Evolutionary conservation across 1,140 invertebrate species (phyloP), one percentile per base, ranked within the genome.

Genomic region (Drosophila bocki): DNA sequence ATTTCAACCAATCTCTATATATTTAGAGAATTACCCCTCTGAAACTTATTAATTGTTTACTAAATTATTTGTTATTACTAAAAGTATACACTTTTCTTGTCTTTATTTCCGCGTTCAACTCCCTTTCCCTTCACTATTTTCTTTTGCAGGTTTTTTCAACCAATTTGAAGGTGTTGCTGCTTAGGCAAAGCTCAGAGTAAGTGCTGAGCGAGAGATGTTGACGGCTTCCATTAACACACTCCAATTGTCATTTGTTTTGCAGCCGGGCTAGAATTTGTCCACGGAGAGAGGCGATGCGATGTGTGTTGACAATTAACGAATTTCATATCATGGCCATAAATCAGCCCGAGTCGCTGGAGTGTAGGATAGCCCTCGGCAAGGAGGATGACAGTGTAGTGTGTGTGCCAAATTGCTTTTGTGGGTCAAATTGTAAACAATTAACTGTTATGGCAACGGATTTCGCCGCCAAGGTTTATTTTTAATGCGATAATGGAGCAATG

Each of bases 181-280:
- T 41, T 17, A 8, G 17, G 51, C 13, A 41, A 41, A 32, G 54
- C 19, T 47, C 22, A 22, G 2, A 22, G 44, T 26, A 58, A 61
- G 60, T 42, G 48, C 33, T 22, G 61, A 56, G 70, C 71, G 47
- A 54, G 61, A 74, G 64, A 74, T 76, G 70, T 50, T 72, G 61
- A 57, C 61, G 42, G 59, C 29, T 44, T 72, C 82, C 59, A 85
- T 85, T 84, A 84, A 84, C 81, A 84, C 81, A 87, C 79, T 86
- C 82, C 80, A 82, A 79, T 87, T 86, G 83, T 86, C 82, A 84
- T 84, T 84, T 86, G 75, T 87, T 86, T 87, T 82, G 78, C 58
- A 58, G 65, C 45, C 51, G 65, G 42, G 59, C 79, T 57, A 67
- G 61, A 82, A 68, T 74, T 71, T 44, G 70, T 50, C 67, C 53